A percentile compares a stretch with the other conserved stretches of the same genome.
Conservation (phyloP, 2,113 vertebrate species). For the Platichthys stellatus region DNA sequence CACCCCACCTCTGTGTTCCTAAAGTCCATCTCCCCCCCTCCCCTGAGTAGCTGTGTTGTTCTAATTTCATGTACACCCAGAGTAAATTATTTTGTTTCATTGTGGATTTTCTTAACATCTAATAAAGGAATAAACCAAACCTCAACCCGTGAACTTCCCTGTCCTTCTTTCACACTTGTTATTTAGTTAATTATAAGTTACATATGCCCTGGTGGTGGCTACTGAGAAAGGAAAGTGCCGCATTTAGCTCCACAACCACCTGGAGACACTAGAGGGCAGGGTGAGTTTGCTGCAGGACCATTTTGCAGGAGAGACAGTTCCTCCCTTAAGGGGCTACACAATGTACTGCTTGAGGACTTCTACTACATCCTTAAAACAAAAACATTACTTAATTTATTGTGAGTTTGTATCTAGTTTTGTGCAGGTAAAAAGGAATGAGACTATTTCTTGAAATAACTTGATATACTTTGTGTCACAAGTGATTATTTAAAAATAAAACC, state of each 20-base stretch:
- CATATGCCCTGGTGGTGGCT: no score
- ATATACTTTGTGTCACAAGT: no score
- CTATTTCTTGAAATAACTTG: no score
- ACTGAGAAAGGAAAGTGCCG: no score
- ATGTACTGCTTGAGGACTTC: no score
- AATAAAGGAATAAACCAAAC: constrained; percentile 90
- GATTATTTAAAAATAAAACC: no score
- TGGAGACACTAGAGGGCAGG: constrained; percentile 60
- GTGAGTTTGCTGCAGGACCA: not conserved
- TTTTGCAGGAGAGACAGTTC: not conserved
- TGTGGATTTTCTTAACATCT: constrained; percentile 99
- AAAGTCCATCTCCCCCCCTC: constrained; percentile 81
- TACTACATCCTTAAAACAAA: no score
- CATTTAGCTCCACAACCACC: not conserved
- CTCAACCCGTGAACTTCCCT: not conserved
- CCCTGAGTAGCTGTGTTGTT: constrained; percentile 90
- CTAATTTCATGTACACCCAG: constrained; percentile 94
- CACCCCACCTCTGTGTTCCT: constrained; percentile 44
- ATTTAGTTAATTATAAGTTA: no score
- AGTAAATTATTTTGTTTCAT: constrained; percentile 98
- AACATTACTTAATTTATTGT: no score
- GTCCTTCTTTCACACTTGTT: not conserved
- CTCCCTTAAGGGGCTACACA: not conserved
- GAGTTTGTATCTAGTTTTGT: no score
- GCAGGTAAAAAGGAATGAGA: no score